Percentiles rank a stretch among this genome's conserved stretches.
Evolutionary conservation across 1,140 invertebrate species (phyloP).

Genomic region (Saccostrea echinata): DNA sequence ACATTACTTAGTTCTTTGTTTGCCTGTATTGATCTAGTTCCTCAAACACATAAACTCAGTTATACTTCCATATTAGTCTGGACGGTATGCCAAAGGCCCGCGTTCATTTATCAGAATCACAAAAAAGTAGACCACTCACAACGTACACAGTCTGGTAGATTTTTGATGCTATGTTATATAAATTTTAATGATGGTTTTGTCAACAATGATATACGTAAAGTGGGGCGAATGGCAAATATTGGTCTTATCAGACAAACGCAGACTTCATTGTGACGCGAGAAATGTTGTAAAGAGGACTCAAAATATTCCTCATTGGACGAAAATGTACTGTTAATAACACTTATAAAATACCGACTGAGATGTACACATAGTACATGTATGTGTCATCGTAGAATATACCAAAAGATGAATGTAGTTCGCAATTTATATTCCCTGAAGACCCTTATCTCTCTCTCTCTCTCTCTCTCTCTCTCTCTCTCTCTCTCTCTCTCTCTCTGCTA

Average conservation of each 20-base stretch:
- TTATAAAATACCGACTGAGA: background rate
- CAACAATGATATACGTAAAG: slow-evolving; percentile 32
- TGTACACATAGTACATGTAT: background rate
- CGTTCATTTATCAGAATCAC: slow-evolving; percentile 14
- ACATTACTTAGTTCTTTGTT: slow-evolving; percentile 29
- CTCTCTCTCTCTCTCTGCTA: background rate
- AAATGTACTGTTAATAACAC: slow-evolving; percentile 14
- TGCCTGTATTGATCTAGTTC: background rate
- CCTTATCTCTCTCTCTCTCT: slow-evolving; percentile 21
- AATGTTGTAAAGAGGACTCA: background rate
- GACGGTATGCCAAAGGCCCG: background rate
- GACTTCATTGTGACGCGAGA: slow-evolving; percentile 23
- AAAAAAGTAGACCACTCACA: background rate
- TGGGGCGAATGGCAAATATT: slow-evolving; percentile 22
- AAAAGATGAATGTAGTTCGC: background rate
- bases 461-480: slow-evolving; percentile 25
- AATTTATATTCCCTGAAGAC: background rate
- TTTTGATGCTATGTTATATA: slow-evolving; percentile 30
- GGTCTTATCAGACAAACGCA: slow-evolving; percentile 2
- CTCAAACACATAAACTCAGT: background rate
- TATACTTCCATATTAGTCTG: slow-evolving; percentile 15
- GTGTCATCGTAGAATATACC: background rate
- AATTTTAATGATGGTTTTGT: slow-evolving; percentile 32
- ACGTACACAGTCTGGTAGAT: background rate
- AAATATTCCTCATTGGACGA: background rate